Conservation (phyloP, 2,888 invertebrate genomes). For the Meteorus cinctellus region DNA sequence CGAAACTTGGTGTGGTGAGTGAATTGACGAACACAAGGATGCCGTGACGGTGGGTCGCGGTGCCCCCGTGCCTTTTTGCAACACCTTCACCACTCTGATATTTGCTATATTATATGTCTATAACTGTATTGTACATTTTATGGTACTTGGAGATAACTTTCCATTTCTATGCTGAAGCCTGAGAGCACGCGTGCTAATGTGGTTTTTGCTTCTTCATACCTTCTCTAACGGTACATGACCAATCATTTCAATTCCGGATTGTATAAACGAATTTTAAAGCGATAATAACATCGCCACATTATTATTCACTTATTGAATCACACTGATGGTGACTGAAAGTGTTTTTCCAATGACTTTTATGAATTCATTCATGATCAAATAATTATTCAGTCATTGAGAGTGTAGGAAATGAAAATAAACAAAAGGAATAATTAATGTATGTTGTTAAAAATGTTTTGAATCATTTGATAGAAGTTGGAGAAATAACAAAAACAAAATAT, state of each 20-base stretch:
- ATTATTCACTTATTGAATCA: too few species aligned
- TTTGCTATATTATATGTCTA: constrained; percentile 21
- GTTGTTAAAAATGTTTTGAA: too few species aligned
- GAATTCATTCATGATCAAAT: too few species aligned
- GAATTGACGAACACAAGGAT: not conserved
- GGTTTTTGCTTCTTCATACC: not conserved
- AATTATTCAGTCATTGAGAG: too few species aligned
- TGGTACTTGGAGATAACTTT: constrained; percentile 64
- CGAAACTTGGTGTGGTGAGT: not conserved
- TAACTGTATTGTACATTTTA: constrained; percentile 11
- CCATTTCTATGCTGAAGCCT: constrained; percentile 62
- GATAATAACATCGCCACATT: too few species aligned
- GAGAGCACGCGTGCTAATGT: constrained; percentile 35
- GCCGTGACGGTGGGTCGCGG: not conserved
- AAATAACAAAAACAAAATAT: too few species aligned
- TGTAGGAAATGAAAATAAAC: too few species aligned
- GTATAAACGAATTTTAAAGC: not conserved
- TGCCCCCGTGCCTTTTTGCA: constrained; percentile 43
- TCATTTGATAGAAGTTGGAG: too few species aligned
- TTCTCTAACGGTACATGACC: not conserved
- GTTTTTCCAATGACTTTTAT: too few species aligned
- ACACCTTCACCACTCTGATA: constrained; percentile 20
- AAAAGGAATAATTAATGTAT: too few species aligned
- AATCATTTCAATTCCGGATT: not conserved
- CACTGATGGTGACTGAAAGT: too few species aligned